Evolutionary conservation across 2,888 invertebrate species (phyloP).

Genomic region (Tetanocera ferruginea): DNA sequence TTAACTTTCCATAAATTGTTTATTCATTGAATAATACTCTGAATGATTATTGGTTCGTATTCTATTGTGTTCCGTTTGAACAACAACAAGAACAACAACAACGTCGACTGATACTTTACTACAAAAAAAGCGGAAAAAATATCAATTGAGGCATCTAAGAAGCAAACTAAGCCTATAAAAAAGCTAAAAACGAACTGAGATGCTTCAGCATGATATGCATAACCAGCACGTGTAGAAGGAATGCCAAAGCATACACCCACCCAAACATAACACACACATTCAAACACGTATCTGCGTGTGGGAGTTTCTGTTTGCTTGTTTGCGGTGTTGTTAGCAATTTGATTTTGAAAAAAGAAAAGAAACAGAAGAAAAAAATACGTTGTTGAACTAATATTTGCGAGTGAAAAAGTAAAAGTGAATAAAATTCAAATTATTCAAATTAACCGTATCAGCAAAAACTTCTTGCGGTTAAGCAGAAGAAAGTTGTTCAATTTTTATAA

Average conservation of each 20-base stretch:
- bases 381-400: neutral
- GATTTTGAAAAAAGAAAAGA: neutral
- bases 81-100: no score
- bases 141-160: neutral
- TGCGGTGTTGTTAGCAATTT: neutral
- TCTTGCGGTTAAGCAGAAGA: neutral
- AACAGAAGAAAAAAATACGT: neutral
- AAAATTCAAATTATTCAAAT: no score
- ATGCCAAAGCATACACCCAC: no score
- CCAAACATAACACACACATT: no score
- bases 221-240: no score
- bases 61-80: no score
- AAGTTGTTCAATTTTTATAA: neutral
- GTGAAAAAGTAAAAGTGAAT: neutral
- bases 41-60: no score
- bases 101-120: no score
- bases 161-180: neutral
- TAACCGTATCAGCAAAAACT: conserved; percentile 1
- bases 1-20: no score
- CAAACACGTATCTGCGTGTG: no score
- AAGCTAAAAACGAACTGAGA: neutral
- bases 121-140: neutral
- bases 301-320: no score
- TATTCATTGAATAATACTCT: no score
- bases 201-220: neutral